Evolutionary conservation across 2,113 vertebrate species (phyloP).

Genomic region (Rhea pennata): DNA sequence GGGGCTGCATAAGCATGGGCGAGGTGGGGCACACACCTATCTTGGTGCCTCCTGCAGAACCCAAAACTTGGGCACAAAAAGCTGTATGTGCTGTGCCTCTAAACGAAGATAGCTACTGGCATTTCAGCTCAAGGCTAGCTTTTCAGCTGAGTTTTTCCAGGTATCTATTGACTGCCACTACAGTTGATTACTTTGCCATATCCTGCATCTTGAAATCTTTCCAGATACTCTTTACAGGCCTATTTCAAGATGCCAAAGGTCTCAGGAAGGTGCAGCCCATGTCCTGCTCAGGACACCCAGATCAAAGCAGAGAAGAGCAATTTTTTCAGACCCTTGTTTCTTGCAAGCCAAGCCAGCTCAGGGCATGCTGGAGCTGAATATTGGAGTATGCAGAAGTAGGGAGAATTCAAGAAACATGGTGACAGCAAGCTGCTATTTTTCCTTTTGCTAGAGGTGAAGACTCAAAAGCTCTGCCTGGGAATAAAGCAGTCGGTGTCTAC

Average conservation of each 20-base stretch:
- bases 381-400: neutral
- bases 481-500: rapidly evolving
- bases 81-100: rapidly evolving
- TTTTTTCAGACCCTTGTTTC: neutral
- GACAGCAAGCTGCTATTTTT: neutral
- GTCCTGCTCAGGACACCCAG: neutral
- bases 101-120: neutral
- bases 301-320: neutral
- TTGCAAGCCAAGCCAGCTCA: neutral
- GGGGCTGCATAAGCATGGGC: neutral
- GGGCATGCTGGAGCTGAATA: neutral
- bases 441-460: neutral
- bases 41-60: neutral
- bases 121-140: neutral
- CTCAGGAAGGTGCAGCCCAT: neutral
- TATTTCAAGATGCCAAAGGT: neutral
- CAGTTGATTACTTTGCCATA: neutral
- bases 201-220: neutral
- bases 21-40: rapidly evolving
- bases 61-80: too few relatives aligned
- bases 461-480: neutral
- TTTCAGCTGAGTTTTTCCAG: neutral
- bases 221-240: neutral
- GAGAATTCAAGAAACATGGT: neutral
- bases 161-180: neutral